Evolutionary conservation across 92 coral and sea anemone species (phyloP), one percentile per base, ranked within the genome.

Genomic region (Porites lobata): DNA sequence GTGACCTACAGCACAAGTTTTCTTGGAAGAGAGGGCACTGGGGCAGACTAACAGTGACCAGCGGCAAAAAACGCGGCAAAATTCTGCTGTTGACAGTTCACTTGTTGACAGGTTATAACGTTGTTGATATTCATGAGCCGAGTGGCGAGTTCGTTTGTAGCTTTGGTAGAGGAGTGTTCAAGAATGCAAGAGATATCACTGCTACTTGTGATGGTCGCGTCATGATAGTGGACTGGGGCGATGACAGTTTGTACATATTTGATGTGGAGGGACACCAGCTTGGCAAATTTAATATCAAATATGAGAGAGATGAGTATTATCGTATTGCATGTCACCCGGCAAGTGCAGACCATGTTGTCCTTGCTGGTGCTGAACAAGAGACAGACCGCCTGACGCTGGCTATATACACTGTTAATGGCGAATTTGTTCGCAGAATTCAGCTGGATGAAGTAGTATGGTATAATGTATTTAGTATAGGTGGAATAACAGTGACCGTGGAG

Each of bases 251-350:
- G 17, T 20, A 15, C 61, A 10, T 56, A 56, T 56, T 56, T 14
- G 15, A 10, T 56, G 61, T 56, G 61, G 61, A 56, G 61, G 66
- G 66, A 62, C n/a, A 15, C 3, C 66, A 62, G 17, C 20, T 62
- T n/a, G 7, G 8, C 21, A 62, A 62, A 62, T 15, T 62, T 20
- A 62, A 62, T 20, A 56, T 32, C 66, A 8, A 38, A 3, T 2
- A 38, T 38, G 47, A 62, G n/a, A 19, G 10, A 62, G 66, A 62
- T 71, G 7, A 0, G n/a, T 71, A n/a, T 50, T 56, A 8, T 56
- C 8, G 51, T 13, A 71, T 71, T 9, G 76, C 76, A 12, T 71
- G 12, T 8, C 76, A 71, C n/a, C 76, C 9, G 76, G 76, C 76
- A 71, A 19, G 76, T 71, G 50, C 29, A 26, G 32, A 26, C 10